A percentile compares a stretch with the other conserved stretches of the same genome.
These are phyloP conservation scores for Himantopus leucocephalus DNA, from an alignment of 2,113 vertebrate genomes.

Conservation along the genomic window DNA sequence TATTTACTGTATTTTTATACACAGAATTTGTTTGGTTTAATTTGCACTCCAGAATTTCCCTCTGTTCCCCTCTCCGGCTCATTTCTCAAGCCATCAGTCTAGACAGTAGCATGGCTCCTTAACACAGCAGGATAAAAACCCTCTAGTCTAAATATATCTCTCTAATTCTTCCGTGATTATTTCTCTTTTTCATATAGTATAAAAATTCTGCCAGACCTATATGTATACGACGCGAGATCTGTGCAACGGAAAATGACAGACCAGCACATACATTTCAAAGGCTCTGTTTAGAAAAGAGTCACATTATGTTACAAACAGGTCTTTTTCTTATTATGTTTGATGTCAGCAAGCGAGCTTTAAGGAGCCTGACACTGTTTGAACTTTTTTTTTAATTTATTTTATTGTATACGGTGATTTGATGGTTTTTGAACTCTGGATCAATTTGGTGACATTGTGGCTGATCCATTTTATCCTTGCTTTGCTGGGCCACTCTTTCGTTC, in stretches of 20 bases:
- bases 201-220: constrained; percentile 3
- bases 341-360: constrained; percentile 44
- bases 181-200: not conserved
- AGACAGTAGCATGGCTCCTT: constrained; percentile 5
- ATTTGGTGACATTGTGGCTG: constrained; percentile 66
- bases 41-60: constrained; percentile 9
- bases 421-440: constrained; percentile 71
- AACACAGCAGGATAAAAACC: constrained; percentile 19
- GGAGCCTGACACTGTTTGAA: constrained; percentile 40
- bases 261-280: constrained; percentile 35
- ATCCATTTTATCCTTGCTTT: constrained; percentile 75
- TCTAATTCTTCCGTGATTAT: not conserved
- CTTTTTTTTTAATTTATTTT: constrained; percentile 58
- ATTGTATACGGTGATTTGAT: constrained; percentile 63
- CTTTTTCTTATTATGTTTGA: constrained; percentile 24
- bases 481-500: constrained; percentile 60
- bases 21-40: constrained; percentile 26
- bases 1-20: not conserved
- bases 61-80: not conserved
- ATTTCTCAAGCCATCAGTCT: constrained; percentile 31
- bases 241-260: constrained; percentile 15
- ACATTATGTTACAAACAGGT: constrained; percentile 59
- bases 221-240: not conserved
- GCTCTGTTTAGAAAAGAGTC: constrained; percentile 44
- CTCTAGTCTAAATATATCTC: not conserved